Conservation (phyloP, 2,113 vertebrate species). For the Rhodinocichla rosea region DNA sequence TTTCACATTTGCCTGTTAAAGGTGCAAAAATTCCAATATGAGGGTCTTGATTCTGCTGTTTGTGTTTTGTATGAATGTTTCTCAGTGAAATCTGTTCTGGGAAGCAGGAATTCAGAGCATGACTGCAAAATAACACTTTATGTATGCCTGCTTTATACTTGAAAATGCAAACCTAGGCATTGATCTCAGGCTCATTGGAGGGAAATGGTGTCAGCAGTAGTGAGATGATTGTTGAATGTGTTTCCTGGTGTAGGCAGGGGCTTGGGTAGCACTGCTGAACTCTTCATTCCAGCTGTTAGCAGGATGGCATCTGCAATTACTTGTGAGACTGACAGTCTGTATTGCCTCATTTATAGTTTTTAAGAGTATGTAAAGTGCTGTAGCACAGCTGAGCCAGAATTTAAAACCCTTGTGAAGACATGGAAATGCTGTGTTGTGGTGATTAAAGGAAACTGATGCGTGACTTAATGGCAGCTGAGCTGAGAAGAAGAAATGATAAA, state of each 20-base stretch:
- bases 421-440: background rate
- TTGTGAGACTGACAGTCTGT: background rate
- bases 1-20: background rate
- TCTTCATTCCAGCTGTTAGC: background rate
- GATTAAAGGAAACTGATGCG: background rate
- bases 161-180: background rate
- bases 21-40: background rate
- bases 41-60: background rate
- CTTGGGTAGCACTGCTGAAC: background rate
- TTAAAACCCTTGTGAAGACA: background rate
- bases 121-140: background rate
- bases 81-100: background rate
- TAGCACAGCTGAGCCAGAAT: background rate
- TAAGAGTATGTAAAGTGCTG: background rate
- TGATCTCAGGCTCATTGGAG: background rate
- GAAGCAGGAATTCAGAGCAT: background rate
- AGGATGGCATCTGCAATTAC: background rate
- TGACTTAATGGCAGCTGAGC: background rate
- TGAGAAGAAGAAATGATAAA: background rate
- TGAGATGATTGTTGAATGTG: background rate
- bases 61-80: background rate
- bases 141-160: background rate
- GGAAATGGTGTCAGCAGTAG: background rate
- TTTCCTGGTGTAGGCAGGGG: background rate
- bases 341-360: background rate